phyloP scores from a whole-genome alignment of 1,140 invertebrate species.

The Centruroides vittatus region DNA sequence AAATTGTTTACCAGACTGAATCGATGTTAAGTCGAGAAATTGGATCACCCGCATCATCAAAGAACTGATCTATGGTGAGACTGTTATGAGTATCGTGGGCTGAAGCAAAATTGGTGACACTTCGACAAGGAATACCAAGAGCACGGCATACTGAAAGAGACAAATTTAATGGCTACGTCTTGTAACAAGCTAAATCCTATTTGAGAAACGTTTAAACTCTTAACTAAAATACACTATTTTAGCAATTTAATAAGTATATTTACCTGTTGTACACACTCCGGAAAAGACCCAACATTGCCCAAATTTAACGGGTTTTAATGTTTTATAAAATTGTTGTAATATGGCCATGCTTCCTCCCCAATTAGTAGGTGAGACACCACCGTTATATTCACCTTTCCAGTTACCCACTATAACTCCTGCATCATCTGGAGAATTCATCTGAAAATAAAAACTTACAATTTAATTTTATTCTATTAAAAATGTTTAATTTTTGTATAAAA shows the following conservation, averaged over 20 bases:
- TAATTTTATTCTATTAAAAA: no score
- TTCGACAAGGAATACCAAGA: conserved; percentile 50
- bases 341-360: conserved; percentile 51
- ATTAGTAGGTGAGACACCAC: conserved; percentile 46
- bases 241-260: conserved; percentile 6
- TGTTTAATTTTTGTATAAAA: no score
- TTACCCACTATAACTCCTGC: conserved; percentile 49
- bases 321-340: conserved; percentile 43
- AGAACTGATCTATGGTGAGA: conserved; percentile 58
- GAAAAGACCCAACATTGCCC: conserved; percentile 68
- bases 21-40: conserved; percentile 17
- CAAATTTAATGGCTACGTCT: neutral
- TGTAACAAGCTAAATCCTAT: no score
- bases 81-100: conserved; percentile 58
- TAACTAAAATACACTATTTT: neutral
- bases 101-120: conserved; percentile 54
- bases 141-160: conserved; percentile 44
- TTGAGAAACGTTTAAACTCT: neutral
- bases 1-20: conserved; percentile 17
- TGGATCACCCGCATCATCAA: conserved; percentile 40
- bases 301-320: conserved; percentile 44
- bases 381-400: conserved; percentile 55
- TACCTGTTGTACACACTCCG: conserved; percentile 49
- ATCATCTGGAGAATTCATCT: conserved; percentile 55
- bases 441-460: neutral